These are phyloP conservation scores for Amphiprion percula DNA, from an alignment of 2,113 vertebrate genomes.

Conservation along the genomic window DNA sequence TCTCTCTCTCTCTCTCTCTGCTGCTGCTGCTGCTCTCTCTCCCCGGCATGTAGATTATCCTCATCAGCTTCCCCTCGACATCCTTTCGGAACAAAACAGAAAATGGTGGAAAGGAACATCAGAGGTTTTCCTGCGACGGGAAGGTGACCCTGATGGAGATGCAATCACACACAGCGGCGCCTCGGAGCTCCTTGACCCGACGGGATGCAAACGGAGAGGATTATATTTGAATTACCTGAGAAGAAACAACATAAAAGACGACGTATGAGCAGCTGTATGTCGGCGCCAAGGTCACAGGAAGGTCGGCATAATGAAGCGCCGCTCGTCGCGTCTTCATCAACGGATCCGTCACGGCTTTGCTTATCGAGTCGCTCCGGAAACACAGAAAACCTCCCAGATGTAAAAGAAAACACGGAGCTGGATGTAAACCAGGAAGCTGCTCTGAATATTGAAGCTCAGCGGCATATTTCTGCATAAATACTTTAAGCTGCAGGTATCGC, in stretches of 20 bases:
- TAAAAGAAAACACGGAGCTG: too few species aligned
- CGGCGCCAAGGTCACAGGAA: conserved; percentile 21
- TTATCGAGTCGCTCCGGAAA: too few species aligned
- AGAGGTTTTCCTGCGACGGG: conserved; percentile 38
- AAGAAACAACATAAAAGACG: conserved; percentile 3
- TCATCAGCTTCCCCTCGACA: conserved; percentile 62
- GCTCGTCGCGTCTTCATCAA: not conserved
- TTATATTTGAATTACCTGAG: conserved; percentile 51
- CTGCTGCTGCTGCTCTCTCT: conserved; percentile 45
- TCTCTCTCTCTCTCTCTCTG: conserved; percentile 54
- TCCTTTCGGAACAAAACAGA: conserved; percentile 51
- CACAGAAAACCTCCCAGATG: too few species aligned
- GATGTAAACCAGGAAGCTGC: too few species aligned
- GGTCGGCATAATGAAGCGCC: not conserved
- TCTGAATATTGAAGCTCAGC: too few species aligned
- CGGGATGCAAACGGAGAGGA: conserved; percentile 46
- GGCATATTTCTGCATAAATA: too few species aligned
- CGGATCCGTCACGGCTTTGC: not conserved
- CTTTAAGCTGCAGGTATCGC: too few species aligned
- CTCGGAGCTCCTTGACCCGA: conserved; percentile 49
- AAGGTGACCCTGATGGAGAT: conserved; percentile 72
- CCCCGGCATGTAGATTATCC: conserved; percentile 77
- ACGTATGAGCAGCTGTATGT: not conserved
- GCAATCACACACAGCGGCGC: conserved; percentile 37
- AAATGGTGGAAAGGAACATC: conserved; percentile 49